Evolutionary conservation across 2,113 vertebrate genomes (phyloP).

Genomic region (Nothocercus nigrocapillus): DNA sequence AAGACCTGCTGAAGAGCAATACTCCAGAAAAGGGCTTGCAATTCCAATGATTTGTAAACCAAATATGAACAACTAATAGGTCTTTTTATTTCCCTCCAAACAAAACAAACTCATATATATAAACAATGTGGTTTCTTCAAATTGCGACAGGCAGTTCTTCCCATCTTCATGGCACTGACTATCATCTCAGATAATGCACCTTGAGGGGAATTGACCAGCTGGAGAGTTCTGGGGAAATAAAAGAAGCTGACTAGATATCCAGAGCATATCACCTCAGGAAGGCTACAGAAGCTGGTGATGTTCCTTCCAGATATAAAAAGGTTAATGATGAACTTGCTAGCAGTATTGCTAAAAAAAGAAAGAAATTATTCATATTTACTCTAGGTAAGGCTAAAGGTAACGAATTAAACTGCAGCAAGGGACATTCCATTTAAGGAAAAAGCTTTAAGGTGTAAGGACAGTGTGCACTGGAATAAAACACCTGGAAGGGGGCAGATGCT

Average conservation of each 20-base stretch:
- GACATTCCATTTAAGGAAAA: no score
- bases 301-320: neutral
- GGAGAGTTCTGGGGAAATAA: neutral
- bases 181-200: neutral
- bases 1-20: neutral
- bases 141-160: neutral
- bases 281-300: neutral
- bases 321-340: no score
- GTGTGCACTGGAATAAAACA: no score
- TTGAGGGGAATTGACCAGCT: neutral
- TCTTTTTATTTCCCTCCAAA: neutral
- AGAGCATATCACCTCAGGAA: neutral
- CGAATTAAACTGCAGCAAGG: no score
- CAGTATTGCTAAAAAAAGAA: no score
- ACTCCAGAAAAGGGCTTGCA: neutral
- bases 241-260: neutral
- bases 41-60: neutral
- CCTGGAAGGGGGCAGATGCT: no score
- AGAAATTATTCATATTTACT: no score
- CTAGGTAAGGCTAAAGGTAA: no score
- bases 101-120: neutral
- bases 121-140: neutral
- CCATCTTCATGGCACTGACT: neutral
- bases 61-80: neutral
- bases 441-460: no score